Evolutionary conservation across 2,113 vertebrate genomes (phyloP).

Genomic region (Micromys minutus): DNA sequence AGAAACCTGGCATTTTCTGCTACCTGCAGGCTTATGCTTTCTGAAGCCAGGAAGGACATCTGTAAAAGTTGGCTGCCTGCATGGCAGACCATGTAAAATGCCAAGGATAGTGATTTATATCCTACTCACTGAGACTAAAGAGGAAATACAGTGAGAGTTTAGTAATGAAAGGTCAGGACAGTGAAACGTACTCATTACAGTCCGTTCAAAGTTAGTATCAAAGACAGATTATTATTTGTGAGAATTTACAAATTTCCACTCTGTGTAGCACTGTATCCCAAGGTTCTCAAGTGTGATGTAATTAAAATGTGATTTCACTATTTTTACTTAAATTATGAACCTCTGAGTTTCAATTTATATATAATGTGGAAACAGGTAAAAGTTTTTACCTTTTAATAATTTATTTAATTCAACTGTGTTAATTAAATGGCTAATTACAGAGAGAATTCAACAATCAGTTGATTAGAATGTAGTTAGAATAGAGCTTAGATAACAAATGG

Average conservation of each 20-base stretch:
- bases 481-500: neutral
- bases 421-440: conserved; percentile 10
- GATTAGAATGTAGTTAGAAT: neutral
- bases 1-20: conserved; percentile 76
- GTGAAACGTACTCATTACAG: conserved; percentile 61
- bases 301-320: neutral
- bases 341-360: neutral
- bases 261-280: neutral
- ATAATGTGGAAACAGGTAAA: neutral
- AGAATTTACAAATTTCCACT: conserved; percentile 31
- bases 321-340: neutral
- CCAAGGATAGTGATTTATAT: conserved; percentile 78
- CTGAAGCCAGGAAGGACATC: conserved; percentile 78
- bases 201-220: neutral
- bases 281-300: conserved; percentile 12
- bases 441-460: neutral
- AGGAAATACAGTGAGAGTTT: conserved; percentile 58
- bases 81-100: conserved; percentile 70
- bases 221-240: neutral
- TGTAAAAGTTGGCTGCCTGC: conserved; percentile 76
- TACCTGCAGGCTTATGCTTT: conserved; percentile 71
- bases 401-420: neutral
- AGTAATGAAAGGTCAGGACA: conserved; percentile 54
- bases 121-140: conserved; percentile 56
- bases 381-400: neutral